Evolutionary conservation across 2,888 invertebrate species (phyloP), one percentile per base, ranked within the genome.

Genomic region (Altica lythri): DNA sequence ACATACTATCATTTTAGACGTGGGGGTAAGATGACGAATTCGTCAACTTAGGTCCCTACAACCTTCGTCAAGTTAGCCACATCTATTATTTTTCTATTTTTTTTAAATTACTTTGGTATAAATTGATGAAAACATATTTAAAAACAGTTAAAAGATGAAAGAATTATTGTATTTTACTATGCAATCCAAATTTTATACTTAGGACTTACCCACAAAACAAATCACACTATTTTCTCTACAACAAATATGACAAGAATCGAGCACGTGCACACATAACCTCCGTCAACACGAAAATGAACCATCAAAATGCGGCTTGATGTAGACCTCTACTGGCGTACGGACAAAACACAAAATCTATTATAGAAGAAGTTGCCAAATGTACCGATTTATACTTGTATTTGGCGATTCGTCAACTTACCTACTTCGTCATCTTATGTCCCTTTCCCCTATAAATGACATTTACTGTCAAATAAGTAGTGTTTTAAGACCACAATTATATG

Each of bases 1-100:
- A n/a, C n/a, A n/a, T n/a, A n/a, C n/a, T n/a, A 43, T 13, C 14
- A 25, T 43, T 43, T 43, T 16, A 43, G 42, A 43, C 27, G 27
- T 43, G 27, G 42, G 27, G 27, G 27, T 40, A 40, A 18, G 42
- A 43, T 43, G 25, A 43, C 1, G 42, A 42, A 43, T 27, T 43
- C 42, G 42, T 12, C 27, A 13, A 42, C 27, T 27, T 42, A 42
- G 19, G 4, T 13, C 25, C 19, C 27, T 27, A 27, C 16, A 25
- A 25, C 27, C 27, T 27, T 37, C 37, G 16, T 14, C 37, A 37
- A 37, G 14, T 37, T 43, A 43, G 14, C 27, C 42, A 43, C 12
- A 43, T 43, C 14, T 34, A 34, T 13, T 34, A 34, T 34, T 34
- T 34, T 34, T 34, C 34, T 3, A 14, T 6, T 34, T 13, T 43